Evolutionary conservation across 2,113 vertebrate species (phyloP), one percentile per base, ranked within the genome.

Genomic region (Elephas maximus): DNA sequence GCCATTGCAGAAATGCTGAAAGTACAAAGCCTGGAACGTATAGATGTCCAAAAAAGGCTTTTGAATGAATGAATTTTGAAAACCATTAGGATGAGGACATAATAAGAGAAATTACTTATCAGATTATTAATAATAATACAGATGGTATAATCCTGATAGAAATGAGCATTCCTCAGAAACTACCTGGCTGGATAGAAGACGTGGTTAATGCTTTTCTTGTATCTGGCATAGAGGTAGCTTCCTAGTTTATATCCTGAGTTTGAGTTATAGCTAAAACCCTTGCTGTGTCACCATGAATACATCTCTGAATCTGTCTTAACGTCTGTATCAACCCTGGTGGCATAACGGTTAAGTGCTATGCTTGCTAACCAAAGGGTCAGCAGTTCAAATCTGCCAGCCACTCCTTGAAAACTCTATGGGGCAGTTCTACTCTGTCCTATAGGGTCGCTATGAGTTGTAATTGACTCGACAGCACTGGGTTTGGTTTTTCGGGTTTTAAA

Each of bases 111-210:
- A 37, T 80, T 18, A 76, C 60, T 9, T 83, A 33, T 90, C 80
- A 90, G 73, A 37, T 88, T 63, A 77, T 76, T 67, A 63, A 37
- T 44, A 89, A 60, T 28, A 73, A 85, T 37, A 0, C 20, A 65
- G 48, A 26, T 90, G 6, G 51, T 86, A 53, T 2, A n/a, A 45
- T 87, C 41, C 92, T 92, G 57, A 71, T 90, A 90, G 44, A 90
- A 87, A 90, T 86, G 84, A 93, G 14, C 28, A 41, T 77, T 82
- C 30, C 82, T 53, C 41, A 69, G 67, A 96, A 95, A 78, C 15
- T 26, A 4, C n/a, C 18, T 65, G 26, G 28, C 33, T 78, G 30
- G 28, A 44, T 37, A 78, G 60, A 82, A 30, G 26, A 71, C 90
- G 26, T 63, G 7, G 45, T 63, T 92, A 63, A 30, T 87, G 20